phyloP scores from a whole-genome alignment of 2,888 invertebrate species.

The Tinea trinotella region DNA sequence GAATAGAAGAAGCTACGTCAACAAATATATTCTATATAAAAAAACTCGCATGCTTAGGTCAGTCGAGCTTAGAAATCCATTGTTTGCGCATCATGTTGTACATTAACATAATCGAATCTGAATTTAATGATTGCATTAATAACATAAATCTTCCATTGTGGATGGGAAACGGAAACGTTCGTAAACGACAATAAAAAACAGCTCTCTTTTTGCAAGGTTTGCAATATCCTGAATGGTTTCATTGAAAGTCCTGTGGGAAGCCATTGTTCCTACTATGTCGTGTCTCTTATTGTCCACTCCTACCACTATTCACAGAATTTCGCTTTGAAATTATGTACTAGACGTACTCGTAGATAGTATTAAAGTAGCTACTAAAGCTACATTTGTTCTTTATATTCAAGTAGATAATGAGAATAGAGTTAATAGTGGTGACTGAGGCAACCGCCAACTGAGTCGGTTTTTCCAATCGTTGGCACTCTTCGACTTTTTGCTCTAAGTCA shows the following conservation, averaged over 20 bases:
- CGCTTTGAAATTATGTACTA: background rate
- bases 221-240: slow-evolving; percentile 31
- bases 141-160: slow-evolving; percentile 7
- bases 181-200: slow-evolving; percentile 11
- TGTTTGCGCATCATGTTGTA: background rate
- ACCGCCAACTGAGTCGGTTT: too few species aligned
- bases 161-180: background rate
- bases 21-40: background rate
- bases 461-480: too few species aligned
- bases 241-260: slow-evolving; percentile 36
- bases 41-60: slow-evolving; percentile 1
- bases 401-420: too few species aligned
- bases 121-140: slow-evolving; percentile 2
- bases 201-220: slow-evolving; percentile 41
- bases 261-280: slow-evolving; percentile 44
- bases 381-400: too few species aligned
- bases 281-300: slow-evolving; percentile 31
- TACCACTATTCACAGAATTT: background rate
- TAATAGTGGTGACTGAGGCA: too few species aligned
- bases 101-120: background rate
- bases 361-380: background rate
- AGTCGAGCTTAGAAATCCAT: background rate
- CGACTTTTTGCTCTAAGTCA: too few species aligned
- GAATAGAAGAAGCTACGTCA: background rate
- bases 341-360: background rate